Evolutionary conservation across 2,113 vertebrate species (phyloP).

Genomic region (Addax nasomaculatus): DNA sequence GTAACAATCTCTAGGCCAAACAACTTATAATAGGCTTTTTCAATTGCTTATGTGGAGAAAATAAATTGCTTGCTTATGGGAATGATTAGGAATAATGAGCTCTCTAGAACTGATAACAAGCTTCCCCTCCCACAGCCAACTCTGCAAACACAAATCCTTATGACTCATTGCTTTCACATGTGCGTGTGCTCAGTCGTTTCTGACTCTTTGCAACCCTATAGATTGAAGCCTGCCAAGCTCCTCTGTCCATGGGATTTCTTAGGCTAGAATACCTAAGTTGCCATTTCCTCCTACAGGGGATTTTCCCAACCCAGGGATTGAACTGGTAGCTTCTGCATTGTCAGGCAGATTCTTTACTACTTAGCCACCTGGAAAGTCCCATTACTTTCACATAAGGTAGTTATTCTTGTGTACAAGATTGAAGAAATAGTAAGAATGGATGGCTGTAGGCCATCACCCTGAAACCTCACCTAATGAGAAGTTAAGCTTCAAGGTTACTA

Average conservation of each 20-base stretch:
- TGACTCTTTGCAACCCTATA: not conserved
- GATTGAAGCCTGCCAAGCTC: not conserved
- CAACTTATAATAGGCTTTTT: not conserved
- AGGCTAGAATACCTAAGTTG: not conserved
- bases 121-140: fast-evolving
- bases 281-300: not conserved
- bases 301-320: not conserved
- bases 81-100: not conserved
- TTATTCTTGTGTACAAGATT: not conserved
- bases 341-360: not conserved
- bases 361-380: not conserved
- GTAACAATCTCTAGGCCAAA: not conserved
- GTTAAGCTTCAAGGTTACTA: not conserved
- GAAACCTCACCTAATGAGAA: not conserved
- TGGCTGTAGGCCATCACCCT: not conserved
- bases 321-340: not conserved
- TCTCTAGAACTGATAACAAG: not conserved
- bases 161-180: not conserved
- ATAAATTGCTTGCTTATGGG: not conserved
- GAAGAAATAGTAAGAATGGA: not conserved
- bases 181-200: not conserved
- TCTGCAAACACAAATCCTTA: not conserved
- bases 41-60: not conserved
- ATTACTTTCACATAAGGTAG: not conserved
- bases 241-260: not conserved